phyloP scores from a whole-genome alignment of 1,140 invertebrate genomes.

The Drosophila kurseongensis region DNA sequence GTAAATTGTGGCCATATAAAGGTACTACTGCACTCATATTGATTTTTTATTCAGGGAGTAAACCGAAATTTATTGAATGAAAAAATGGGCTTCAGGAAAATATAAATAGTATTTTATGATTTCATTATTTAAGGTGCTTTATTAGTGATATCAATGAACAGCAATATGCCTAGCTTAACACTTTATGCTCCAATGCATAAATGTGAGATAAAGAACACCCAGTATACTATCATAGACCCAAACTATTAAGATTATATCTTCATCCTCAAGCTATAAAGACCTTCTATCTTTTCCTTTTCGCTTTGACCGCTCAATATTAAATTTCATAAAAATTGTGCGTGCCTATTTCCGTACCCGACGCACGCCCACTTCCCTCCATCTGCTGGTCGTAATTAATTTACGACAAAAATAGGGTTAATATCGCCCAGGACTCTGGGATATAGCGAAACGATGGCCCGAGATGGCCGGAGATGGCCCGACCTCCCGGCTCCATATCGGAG shows the following conservation, averaged over 20 bases:
- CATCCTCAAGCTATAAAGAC: constrained; percentile 26
- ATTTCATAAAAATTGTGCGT: constrained; percentile 58
- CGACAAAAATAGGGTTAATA: constrained; percentile 81
- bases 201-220: constrained; percentile 18
- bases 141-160: no score
- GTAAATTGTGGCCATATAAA: background rate
- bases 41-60: no score
- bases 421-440: constrained; percentile 23
- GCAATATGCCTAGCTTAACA: constrained; percentile 2
- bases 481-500: constrained; percentile 33
- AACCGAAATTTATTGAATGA: no score
- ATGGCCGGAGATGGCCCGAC: constrained; percentile 18
- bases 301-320: constrained; percentile 49
- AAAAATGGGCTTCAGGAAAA: no score
- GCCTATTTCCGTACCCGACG: constrained; percentile 17
- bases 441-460: constrained; percentile 41
- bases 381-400: constrained; percentile 72
- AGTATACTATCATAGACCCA: constrained; percentile 5
- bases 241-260: constrained; percentile 50
- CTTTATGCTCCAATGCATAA: constrained; percentile 22
- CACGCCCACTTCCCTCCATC: constrained; percentile 20
- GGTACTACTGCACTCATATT: no score
- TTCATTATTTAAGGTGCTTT: no score
- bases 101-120: no score
- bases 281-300: constrained; percentile 27